phyloP scores from a whole-genome alignment of 1,140 invertebrate species.

The Acromyrmex echinatior region DNA sequence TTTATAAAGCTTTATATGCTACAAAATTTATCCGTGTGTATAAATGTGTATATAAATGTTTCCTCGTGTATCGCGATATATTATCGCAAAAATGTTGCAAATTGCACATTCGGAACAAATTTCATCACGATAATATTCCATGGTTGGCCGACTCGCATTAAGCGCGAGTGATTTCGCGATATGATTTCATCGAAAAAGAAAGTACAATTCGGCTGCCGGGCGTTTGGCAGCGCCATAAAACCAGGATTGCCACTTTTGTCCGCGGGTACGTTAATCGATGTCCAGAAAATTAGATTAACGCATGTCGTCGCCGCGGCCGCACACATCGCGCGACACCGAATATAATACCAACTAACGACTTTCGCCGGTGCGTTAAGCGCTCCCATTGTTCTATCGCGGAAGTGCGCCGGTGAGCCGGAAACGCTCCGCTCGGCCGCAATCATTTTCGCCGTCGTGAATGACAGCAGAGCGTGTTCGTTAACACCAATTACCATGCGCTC shows the following conservation, averaged over 20 bases:
- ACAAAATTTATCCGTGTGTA: background rate
- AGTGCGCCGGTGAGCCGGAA: constrained; percentile 76
- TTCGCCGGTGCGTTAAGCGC: constrained; percentile 76
- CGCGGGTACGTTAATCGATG: constrained; percentile 67
- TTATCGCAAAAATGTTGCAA: constrained; percentile 12
- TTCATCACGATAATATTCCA: constrained; percentile 19
- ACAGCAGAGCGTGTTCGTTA: constrained; percentile 77
- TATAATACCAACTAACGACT: constrained; percentile 77
- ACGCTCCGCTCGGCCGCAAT: constrained; percentile 72
- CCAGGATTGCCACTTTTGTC: constrained; percentile 16
- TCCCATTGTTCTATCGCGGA: constrained; percentile 77
- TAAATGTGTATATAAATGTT: background rate
- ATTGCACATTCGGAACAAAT: background rate
- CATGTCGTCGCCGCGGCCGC: constrained; percentile 59
- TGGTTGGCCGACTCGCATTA: background rate
- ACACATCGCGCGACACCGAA: constrained; percentile 48
- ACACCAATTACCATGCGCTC: constrained; percentile 73
- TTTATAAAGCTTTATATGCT: background rate
- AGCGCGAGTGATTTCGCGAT: constrained; percentile 26
- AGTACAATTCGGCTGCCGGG: constrained; percentile 10
- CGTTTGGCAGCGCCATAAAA: constrained; percentile 8
- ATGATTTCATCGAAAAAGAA: background rate
- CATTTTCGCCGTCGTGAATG: constrained; percentile 76
- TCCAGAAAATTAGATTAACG: constrained; percentile 75
- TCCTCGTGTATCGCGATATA: background rate